phyloP scores from a whole-genome alignment of 2,113 vertebrate genomes.

The Tringa solitaria region DNA sequence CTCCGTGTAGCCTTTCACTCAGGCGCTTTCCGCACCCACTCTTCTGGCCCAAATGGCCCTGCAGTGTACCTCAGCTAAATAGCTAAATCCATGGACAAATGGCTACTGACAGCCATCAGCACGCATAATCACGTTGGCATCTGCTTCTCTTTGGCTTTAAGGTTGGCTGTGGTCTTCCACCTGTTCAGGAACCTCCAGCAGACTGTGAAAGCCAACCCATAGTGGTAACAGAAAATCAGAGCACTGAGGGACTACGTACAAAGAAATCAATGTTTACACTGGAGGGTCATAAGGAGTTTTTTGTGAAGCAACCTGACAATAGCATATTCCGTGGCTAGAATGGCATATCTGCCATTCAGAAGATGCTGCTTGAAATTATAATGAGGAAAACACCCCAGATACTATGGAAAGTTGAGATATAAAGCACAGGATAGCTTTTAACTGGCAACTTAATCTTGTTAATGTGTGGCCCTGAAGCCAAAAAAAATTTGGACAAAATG shows the following conservation, averaged over 20 bases:
- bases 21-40: background rate
- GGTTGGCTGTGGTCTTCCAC: background rate
- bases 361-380: background rate
- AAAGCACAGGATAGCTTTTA: background rate
- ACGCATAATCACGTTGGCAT: background rate
- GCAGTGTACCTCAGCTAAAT: background rate
- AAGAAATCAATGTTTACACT: background rate
- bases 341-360: background rate
- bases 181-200: background rate
- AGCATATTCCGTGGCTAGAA: background rate
- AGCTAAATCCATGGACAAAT: background rate
- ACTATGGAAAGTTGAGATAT: background rate
- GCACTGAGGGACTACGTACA: background rate
- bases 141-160: background rate
- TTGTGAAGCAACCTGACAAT: background rate
- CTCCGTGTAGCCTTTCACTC: background rate
- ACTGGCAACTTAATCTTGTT: background rate
- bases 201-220: background rate
- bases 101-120: background rate
- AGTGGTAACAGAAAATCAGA: background rate
- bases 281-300: background rate
- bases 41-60: background rate
- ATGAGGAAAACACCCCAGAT: background rate
- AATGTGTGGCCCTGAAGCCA: background rate
- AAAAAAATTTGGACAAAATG: background rate